Conservation (phyloP, 2,888 invertebrate genomes). For the Ditula angustiorana region DNA sequence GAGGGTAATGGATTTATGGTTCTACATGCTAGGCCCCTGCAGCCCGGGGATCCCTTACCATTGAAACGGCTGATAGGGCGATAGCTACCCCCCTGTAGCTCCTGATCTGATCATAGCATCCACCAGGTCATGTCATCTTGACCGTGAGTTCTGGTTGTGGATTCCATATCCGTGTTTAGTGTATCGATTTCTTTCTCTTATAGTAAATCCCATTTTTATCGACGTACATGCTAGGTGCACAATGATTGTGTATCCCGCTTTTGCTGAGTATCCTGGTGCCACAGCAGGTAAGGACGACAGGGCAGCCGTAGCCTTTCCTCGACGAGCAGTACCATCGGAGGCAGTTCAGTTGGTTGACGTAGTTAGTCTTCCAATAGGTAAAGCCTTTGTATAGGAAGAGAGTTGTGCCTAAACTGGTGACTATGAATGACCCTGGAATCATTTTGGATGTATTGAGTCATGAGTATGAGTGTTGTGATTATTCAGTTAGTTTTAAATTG, state of each 20-base stretch:
- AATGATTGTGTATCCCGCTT: slow-evolving; percentile 44
- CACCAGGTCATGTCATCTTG: too few species aligned
- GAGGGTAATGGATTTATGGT: too few species aligned
- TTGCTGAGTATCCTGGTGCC: slow-evolving; percentile 28
- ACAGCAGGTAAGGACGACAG: slow-evolving; percentile 41
- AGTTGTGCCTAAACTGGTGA: slow-evolving; percentile 34
- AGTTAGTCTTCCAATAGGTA: slow-evolving; percentile 42
- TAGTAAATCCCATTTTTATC: slow-evolving; percentile 12
- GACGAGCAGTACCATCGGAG: slow-evolving; percentile 43
- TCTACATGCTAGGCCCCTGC: too few species aligned
- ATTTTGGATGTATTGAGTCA: neutral
- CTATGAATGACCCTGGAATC: slow-evolving; percentile 38
- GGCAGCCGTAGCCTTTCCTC: slow-evolving; percentile 41
- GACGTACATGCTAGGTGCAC: slow-evolving; percentile 31
- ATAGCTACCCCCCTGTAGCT: too few species aligned
- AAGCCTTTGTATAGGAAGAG: slow-evolving; percentile 38
- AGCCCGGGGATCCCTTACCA: too few species aligned
- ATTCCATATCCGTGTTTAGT: too few species aligned
- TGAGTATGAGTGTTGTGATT: too few species aligned
- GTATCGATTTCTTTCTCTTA: neutral
- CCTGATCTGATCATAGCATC: too few species aligned
- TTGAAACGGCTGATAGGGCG: too few species aligned
- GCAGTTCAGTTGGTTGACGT: slow-evolving; percentile 19
- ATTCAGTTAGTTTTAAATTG: too few species aligned
- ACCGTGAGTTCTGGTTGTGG: too few species aligned